phyloP scores from a whole-genome alignment of 2,113 vertebrate genomes.

The Blennius ocellaris region DNA sequence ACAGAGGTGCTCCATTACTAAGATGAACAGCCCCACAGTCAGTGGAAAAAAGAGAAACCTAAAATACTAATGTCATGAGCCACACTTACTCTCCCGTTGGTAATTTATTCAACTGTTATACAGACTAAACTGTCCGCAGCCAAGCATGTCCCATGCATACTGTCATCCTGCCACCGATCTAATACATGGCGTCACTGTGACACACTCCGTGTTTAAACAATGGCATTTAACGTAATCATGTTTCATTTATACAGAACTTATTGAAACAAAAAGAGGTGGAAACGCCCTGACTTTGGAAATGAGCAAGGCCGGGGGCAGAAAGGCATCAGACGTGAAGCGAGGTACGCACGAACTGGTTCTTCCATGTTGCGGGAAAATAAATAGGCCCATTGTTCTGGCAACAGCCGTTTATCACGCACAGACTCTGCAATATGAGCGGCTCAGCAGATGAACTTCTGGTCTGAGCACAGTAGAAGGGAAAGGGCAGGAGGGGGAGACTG shows the following conservation, averaged over 20 bases:
- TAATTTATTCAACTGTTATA: slow-evolving; percentile 13
- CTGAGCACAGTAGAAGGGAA: slow-evolving; percentile 4
- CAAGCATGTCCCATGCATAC: slow-evolving; percentile 6
- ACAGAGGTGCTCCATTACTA: slow-evolving; percentile 32
- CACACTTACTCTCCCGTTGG: background rate
- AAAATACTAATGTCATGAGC: slow-evolving; percentile 13
- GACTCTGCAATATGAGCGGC: slow-evolving; percentile 52
- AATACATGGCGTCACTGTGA: background rate
- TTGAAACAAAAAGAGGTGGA: slow-evolving; percentile 32
- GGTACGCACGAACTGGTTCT: slow-evolving; percentile 53
- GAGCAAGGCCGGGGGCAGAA: slow-evolving; percentile 36
- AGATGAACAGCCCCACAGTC: slow-evolving; percentile 29
- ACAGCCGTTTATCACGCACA: slow-evolving; percentile 59
- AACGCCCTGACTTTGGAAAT: slow-evolving; percentile 46
- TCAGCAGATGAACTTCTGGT: slow-evolving; percentile 53
- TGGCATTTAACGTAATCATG: too few relatives aligned
- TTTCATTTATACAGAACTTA: slow-evolving; percentile 7
- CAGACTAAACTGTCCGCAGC: slow-evolving; percentile 7
- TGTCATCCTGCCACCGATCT: slow-evolving; percentile 5
- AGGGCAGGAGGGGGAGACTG: slow-evolving; percentile 32
- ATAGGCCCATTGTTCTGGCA: slow-evolving; percentile 70
- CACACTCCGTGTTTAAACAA: too few relatives aligned
- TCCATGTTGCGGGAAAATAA: slow-evolving; percentile 56
- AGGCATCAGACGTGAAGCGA: slow-evolving; percentile 16
- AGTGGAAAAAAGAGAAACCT: slow-evolving; percentile 9